These are phyloP conservation scores for Halesus radiatus DNA, from an alignment of 1,140 invertebrate genomes.

Conservation along the genomic window DNA sequence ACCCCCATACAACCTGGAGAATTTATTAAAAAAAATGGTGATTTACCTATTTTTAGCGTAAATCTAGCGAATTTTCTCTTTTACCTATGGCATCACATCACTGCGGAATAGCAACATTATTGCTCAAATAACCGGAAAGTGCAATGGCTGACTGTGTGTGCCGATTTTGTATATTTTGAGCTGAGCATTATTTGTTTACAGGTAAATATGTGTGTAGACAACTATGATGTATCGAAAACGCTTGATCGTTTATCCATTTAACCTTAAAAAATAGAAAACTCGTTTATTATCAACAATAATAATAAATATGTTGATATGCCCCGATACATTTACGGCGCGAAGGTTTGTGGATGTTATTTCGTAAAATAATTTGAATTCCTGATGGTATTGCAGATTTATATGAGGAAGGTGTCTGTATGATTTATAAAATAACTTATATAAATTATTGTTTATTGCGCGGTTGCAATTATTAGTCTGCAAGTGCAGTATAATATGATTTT, in stretches of 20 bases:
- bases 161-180: constrained; percentile 23
- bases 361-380: constrained; percentile 13
- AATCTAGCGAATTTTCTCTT: too few relatives aligned
- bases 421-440: neutral
- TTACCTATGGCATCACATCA: too few relatives aligned
- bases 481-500: neutral
- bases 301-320: neutral
- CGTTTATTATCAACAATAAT: neutral
- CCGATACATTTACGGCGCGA: constrained; percentile 28
- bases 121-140: constrained; percentile 21
- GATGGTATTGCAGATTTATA: neutral
- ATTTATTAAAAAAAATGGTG: too few relatives aligned
- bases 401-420: neutral
- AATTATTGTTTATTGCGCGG: neutral
- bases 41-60: too few relatives aligned
- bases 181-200: constrained; percentile 1
- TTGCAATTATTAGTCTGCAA: neutral
- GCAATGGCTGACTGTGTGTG: constrained; percentile 29
- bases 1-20: too few relatives aligned
- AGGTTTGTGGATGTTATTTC: constrained; percentile 32
- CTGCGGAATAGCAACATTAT: constrained; percentile 11
- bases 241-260: too few relatives aligned
- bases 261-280: neutral
- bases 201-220: constrained; percentile 9
- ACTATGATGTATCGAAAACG: neutral